phyloP scores from a whole-genome alignment of 2,113 vertebrate genomes.

The Mola mola region DNA sequence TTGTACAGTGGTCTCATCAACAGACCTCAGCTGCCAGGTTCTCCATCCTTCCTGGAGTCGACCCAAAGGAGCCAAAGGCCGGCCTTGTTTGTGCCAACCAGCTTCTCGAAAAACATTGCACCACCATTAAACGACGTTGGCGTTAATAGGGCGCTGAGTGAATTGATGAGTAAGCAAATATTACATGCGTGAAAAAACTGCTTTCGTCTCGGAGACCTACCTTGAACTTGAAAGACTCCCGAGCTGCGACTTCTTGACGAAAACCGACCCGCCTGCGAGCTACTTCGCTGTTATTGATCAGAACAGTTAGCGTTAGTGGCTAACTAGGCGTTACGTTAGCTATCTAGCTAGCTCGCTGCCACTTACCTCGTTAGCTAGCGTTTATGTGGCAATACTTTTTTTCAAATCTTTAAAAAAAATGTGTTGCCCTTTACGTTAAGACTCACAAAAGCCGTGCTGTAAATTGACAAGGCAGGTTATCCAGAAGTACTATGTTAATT shows the following conservation, averaged over 20 bases:
- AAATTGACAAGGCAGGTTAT: background rate
- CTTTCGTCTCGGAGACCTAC: slow-evolving; percentile 53
- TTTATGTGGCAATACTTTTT: slow-evolving; percentile 25
- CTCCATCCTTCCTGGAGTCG: slow-evolving; percentile 30
- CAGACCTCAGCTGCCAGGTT: slow-evolving; percentile 2
- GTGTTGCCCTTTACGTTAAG: background rate
- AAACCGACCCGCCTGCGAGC: slow-evolving; percentile 28
- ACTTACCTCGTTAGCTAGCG: slow-evolving; percentile 21
- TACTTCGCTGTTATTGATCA: slow-evolving; percentile 59
- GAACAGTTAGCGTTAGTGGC: slow-evolving; percentile 41
- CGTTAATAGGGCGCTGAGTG: background rate
- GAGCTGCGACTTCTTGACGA: slow-evolving; percentile 31
- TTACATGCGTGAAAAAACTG: too few relatives aligned
- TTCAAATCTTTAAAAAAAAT: slow-evolving; percentile 5
- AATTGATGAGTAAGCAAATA: background rate
- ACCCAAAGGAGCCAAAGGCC: slow-evolving; percentile 52
- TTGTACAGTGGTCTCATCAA: too few relatives aligned
- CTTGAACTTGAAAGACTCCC: slow-evolving; percentile 24
- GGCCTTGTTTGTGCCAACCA: slow-evolving; percentile 67
- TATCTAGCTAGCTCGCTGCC: slow-evolving; percentile 41
- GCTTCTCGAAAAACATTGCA: slow-evolving; percentile 52
- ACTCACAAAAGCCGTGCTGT: background rate
- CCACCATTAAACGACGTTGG: slow-evolving; percentile 17
- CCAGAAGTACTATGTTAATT: slow-evolving; percentile 23
- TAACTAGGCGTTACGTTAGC: slow-evolving; percentile 61